Conservation (phyloP, 2,113 vertebrate species). For the Aphyosemion australe region DNA sequence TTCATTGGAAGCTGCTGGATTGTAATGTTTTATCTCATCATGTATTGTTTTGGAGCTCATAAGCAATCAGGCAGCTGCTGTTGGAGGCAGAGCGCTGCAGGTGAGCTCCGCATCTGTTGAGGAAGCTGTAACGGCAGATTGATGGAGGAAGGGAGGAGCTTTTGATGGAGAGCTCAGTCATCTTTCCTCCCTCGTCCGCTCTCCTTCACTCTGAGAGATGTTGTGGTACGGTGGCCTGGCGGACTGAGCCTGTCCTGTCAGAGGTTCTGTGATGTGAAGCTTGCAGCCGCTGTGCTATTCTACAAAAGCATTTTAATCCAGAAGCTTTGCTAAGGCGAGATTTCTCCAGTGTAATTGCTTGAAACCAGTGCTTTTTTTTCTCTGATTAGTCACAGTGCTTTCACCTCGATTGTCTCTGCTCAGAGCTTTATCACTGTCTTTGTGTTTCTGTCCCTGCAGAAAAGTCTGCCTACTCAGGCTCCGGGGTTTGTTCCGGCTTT, state of each 20-base stretch:
- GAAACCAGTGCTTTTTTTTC: constrained; percentile 20
- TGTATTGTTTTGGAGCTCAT: background rate
- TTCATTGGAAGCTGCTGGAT: background rate
- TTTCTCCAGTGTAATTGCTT: constrained; percentile 40
- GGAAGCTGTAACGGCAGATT: background rate
- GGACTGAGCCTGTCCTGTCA: background rate
- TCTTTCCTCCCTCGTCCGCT: background rate
- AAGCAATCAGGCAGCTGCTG: constrained; percentile 9
- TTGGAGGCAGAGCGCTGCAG: constrained; percentile 21
- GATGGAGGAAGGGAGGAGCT: background rate
- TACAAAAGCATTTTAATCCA: background rate
- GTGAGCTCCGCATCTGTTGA: constrained; percentile 19
- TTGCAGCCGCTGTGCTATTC: background rate
- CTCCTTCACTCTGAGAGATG: background rate
- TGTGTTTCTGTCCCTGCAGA: constrained; percentile 24
- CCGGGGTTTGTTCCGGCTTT: constrained; percentile 3
- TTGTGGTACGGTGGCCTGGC: background rate
- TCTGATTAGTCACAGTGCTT: constrained; percentile 45
- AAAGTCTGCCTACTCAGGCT: constrained; percentile 5
- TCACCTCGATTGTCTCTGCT: constrained; percentile 19
- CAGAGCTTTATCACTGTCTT: background rate
- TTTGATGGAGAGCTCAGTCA: background rate
- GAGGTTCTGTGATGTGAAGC: constrained; percentile 35
- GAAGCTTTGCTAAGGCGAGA: constrained; percentile 4
- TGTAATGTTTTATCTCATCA: background rate